A percentile compares a stretch with the other conserved stretches of the same genome.
Conservation (phyloP, 2,797 vertebrate genomes). For the Rhadinocentrus ornatus region DNA sequence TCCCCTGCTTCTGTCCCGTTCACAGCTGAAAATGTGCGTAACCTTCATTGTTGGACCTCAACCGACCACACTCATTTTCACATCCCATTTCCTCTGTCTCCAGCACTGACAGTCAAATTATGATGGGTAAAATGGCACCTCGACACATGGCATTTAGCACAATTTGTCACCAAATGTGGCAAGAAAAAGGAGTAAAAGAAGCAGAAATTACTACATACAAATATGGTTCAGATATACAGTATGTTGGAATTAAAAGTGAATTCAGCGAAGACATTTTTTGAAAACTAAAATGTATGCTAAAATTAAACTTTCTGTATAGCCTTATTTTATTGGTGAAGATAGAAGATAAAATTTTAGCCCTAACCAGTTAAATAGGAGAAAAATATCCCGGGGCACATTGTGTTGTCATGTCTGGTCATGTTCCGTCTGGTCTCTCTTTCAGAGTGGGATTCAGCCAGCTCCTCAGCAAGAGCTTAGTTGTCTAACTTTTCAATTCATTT, state of each 20-base stretch:
- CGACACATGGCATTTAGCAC: constrained; percentile 67
- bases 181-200: constrained; percentile 27
- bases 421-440: not conserved
- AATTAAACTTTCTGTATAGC: not conserved
- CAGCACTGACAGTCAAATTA: constrained; percentile 75
- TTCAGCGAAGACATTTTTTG: not conserved
- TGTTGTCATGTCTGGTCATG: not conserved
- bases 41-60: constrained; percentile 70
- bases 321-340: not conserved
- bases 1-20: constrained; percentile 56
- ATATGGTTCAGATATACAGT: constrained; percentile 10
- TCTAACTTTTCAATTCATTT: not conserved
- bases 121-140: constrained; percentile 63
- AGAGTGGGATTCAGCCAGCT: not conserved
- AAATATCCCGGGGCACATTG: not conserved
- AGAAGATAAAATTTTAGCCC: not conserved
- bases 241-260: not conserved
- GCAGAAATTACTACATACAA: constrained; percentile 15
- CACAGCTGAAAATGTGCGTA: constrained; percentile 63
- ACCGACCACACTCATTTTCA: constrained; percentile 77
- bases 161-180: constrained; percentile 51
- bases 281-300: too few species aligned
- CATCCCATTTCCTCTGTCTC: constrained; percentile 79
- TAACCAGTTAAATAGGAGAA: not conserved
- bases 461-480: not conserved